A percentile compares a stretch with the other conserved stretches of the same genome.
Conservation (phyloP, 2,797 vertebrate genomes). For the Coracias cyanogaster region DNA sequence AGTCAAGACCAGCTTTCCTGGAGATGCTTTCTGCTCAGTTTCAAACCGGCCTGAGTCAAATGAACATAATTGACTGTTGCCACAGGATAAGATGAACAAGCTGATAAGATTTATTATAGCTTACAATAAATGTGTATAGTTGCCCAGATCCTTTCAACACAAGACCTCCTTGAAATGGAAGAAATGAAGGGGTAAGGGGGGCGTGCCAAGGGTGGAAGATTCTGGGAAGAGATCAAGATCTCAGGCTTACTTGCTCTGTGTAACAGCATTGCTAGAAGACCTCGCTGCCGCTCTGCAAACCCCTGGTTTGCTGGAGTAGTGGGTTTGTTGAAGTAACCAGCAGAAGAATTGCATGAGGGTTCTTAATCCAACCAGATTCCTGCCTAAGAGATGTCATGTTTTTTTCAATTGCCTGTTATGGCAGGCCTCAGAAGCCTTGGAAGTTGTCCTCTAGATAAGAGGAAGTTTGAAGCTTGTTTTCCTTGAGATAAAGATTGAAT, state of each 20-base stretch:
- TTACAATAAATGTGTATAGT: constrained; percentile 38
- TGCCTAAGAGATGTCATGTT: neutral
- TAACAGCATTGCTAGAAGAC: neutral
- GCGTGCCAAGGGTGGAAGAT: neutral
- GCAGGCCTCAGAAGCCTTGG: neutral
- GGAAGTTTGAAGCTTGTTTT: constrained; percentile 43
- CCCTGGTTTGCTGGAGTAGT: neutral
- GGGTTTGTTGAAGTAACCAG: neutral
- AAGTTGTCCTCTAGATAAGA: constrained; percentile 32
- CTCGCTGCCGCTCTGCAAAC: neutral
- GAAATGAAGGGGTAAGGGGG: neutral
- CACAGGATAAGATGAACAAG: constrained; percentile 56
- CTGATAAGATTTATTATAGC: constrained; percentile 59
- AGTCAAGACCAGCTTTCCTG: constrained; percentile 39
- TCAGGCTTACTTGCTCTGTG: neutral
- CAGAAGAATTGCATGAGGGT: rapidly evolving
- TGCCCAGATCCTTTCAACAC: neutral
- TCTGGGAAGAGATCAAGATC: neutral
- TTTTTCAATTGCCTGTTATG: neutral
- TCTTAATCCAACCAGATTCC: neutral
- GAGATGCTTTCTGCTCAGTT: constrained; percentile 36
- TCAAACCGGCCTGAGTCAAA: constrained; percentile 43
- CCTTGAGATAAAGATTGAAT: constrained; percentile 31
- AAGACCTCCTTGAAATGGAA: constrained; percentile 10
- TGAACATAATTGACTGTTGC: constrained; percentile 24